Percentiles rank a stretch among this genome's conserved stretches.
These are phyloP conservation scores for Mythimna loreyi DNA, from an alignment of 2,888 invertebrate species.

Conservation along the genomic window DNA sequence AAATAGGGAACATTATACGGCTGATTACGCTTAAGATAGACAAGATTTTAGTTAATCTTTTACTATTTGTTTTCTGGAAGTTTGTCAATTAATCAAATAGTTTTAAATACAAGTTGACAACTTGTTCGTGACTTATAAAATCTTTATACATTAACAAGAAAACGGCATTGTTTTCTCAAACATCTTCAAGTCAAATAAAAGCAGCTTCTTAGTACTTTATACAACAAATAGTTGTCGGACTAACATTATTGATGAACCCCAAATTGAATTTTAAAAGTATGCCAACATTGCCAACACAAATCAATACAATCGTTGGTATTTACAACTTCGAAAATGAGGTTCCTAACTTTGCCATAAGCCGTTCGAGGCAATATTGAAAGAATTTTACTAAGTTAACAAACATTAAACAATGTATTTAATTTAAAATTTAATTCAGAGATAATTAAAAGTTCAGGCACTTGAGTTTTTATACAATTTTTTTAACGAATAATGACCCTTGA, in stretches of 20 bases:
- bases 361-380: conserved; percentile 64
- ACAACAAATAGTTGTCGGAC: conserved; percentile 40
- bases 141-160: conserved; percentile 17
- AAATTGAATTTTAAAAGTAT: conserved; percentile 63
- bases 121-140: conserved; percentile 2
- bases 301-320: conserved; percentile 57
- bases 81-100: conserved; percentile 7
- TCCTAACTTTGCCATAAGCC: conserved; percentile 53
- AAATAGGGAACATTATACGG: too few relatives aligned
- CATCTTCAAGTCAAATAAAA: conserved; percentile 37
- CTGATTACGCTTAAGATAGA: too few relatives aligned
- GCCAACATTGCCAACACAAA: conserved; percentile 51
- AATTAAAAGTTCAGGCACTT: conserved; percentile 66
- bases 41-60: too few relatives aligned
- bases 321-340: conserved; percentile 61
- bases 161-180: conserved; percentile 26
- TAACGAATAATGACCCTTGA: conserved; percentile 37
- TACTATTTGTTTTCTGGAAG: neutral
- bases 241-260: conserved; percentile 53
- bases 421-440: conserved; percentile 71
- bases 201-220: conserved; percentile 19
- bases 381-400: conserved; percentile 67
- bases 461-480: conserved; percentile 38
- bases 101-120: conserved; percentile 25
- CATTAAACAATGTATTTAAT: conserved; percentile 71